phyloP scores from a whole-genome alignment of 2,888 invertebrate genomes.

The Neria commutata region DNA sequence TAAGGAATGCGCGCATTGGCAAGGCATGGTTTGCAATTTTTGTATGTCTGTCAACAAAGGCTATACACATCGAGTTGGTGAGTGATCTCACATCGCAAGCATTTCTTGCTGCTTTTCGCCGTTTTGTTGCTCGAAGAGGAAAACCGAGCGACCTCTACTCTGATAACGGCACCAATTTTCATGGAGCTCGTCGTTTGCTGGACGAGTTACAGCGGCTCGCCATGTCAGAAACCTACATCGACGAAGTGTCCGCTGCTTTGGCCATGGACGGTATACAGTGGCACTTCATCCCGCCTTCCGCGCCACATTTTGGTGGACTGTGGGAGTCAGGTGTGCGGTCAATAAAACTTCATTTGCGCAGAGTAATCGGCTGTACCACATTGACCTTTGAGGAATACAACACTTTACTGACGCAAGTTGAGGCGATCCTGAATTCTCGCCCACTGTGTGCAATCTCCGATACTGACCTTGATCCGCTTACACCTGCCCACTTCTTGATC shows the following conservation, averaged over 20 bases:
- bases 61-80: conserved; percentile 13
- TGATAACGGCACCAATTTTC: conserved; percentile 7
- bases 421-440: conserved; percentile 10
- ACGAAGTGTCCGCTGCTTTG: too few relatives aligned
- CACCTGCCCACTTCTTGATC: conserved; percentile 19
- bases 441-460: background rate
- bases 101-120: conserved; percentile 5
- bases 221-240: too few relatives aligned
- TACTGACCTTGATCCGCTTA: background rate
- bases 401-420: conserved; percentile 2
- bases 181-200: background rate
- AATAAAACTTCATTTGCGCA: background rate
- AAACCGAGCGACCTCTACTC: background rate
- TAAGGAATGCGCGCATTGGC: background rate
- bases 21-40: conserved; percentile 25
- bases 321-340: too few relatives aligned
- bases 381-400: conserved; percentile 1
- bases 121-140: conserved; percentile 11
- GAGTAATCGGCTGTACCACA: background rate
- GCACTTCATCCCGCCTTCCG: too few relatives aligned
- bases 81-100: conserved; percentile 5
- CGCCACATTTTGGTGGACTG: too few relatives aligned
- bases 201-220: background rate
- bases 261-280: too few relatives aligned
- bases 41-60: conserved; percentile 24